A percentile compares a stretch with the other conserved stretches of the same genome.
Conservation (phyloP, 2,888 invertebrate species). For the Pandemis heparana region DNA sequence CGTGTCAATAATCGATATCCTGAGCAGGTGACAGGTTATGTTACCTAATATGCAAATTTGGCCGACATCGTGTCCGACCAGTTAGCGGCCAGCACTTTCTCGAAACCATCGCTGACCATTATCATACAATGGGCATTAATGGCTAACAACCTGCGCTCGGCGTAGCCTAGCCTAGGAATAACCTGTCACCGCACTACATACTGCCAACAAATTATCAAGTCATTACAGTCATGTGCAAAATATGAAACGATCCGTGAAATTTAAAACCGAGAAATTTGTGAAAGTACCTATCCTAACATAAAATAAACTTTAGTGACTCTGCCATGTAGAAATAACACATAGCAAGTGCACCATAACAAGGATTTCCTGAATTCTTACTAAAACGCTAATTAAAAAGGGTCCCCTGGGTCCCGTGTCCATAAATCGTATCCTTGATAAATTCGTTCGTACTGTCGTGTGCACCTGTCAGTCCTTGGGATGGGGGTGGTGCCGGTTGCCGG, state of each 20-base stretch:
- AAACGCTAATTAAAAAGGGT: slow-evolving; percentile 41
- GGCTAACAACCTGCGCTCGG: slow-evolving; percentile 49
- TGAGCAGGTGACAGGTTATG: slow-evolving; percentile 47
- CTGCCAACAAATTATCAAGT: slow-evolving; percentile 11
- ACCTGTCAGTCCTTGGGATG: slow-evolving; percentile 57
- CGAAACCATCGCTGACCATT: slow-evolving; percentile 61
- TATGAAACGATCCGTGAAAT: slow-evolving; percentile 3
- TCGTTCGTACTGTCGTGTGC: slow-evolving; percentile 44
- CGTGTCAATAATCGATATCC: slow-evolving; percentile 45
- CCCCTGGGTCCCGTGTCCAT: slow-evolving; percentile 28
- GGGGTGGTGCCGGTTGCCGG: slow-evolving; percentile 51
- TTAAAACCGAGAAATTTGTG: not conserved
- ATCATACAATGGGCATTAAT: slow-evolving; percentile 75
- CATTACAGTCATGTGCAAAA: not conserved
- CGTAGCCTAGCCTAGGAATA: slow-evolving; percentile 36
- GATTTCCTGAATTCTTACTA: slow-evolving; percentile 30
- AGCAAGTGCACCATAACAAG: slow-evolving; percentile 26
- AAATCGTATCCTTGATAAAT: slow-evolving; percentile 40
- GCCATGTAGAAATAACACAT: slow-evolving; percentile 10
- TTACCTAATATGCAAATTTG: slow-evolving; percentile 76
- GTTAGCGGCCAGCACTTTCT: slow-evolving; percentile 75
- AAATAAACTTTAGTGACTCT: not conserved
- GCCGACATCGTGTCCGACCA: slow-evolving; percentile 70
- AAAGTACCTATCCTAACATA: not conserved
- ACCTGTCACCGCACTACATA: slow-evolving; percentile 17